Base-by-base conservation (phyloP, 1,140 invertebrate species). In the Lanistes nyassanus region DNA sequence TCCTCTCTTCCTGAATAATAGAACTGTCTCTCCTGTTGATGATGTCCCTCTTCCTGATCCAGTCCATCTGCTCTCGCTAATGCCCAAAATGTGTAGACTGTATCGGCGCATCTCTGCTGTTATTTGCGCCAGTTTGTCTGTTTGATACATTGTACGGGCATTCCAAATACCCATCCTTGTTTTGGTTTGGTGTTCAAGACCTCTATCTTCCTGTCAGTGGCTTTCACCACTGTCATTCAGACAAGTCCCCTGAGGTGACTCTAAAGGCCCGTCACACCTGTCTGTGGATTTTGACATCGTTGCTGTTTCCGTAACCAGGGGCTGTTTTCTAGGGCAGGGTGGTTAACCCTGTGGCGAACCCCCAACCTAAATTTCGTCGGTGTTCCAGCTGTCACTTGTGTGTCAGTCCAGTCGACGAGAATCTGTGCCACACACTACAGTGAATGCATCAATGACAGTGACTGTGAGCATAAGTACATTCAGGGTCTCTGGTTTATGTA, bases 111-210 rank as follows among this genome's bases (percentile, higher is more conserved):
- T 80, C 67, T 80, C 76, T 47, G 60, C 19, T 77, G 62, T 78
- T 23, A 80, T 56, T 64, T 77, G 75, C 9, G 73, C 66, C 21
- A 73, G 39, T 42, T 80, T 80, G 0, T 76, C 72, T n/a, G 72
- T 75, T 67, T 77, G 76, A 51, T 77, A 77, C 78, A 80, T 74
- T 13, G 78, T 80, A 3, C 75, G 36, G 6, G 72, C 76, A 51
- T 80, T 80, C 79, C 79, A 80, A n/a, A 75, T 60, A 56, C 76
- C 73, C 36, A 80, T 77, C 60, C 69, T 79, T 70, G 75, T 79
- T 47, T 78, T 76, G 21, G 26, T 74, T 76, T 79, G 51, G 78
- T 47, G 78, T 62, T 69, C 26, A 76, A 55, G 42, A 74, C 78
- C 67, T 72, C 74, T 39, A 39, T 69, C 74, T 47, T 79, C 64